Evolutionary conservation across 2,888 invertebrate species (phyloP), one percentile per base, ranked within the genome.

Genomic region (Trilocha varians): DNA sequence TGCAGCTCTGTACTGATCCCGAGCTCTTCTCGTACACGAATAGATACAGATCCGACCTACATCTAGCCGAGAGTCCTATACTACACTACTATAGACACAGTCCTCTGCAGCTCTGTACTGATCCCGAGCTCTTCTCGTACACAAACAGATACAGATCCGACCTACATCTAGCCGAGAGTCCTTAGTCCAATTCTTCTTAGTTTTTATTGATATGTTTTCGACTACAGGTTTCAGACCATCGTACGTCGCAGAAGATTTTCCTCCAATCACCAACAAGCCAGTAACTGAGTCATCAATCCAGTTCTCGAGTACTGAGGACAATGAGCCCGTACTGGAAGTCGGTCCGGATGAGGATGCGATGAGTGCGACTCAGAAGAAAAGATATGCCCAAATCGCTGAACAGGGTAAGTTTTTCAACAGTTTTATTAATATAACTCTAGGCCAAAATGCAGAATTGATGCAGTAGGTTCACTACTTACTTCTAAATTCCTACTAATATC

Each of bases 361-460:
- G 78, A 65, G 56, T 3, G 61, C 61, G 0, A 56, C 50, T 0
- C 72, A 82, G 33, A 77, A 67, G 46, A 67, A 67, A 25, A 55
- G 69, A 35, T 72, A 71, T 11, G 52, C 66, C 0, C 70, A 76
- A n/a, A 38, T 75, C 2, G 64, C 75, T 17, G 83, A 83, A 32
- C 65, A 55, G 45, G 78, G 83, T 83, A 48, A 76, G 80, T 74
- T 32, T n/a, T n/a, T n/a, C n/a, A n/a, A n/a, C n/a, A n/a, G n/a
- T n/a, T n/a, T n/a, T n/a, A n/a, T n/a, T n/a, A n/a, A n/a, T n/a
- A n/a, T n/a, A n/a, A n/a, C n/a, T n/a, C n/a, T n/a, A n/a, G n/a
- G n/a, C n/a, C n/a, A n/a, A n/a, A n/a, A n/a, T n/a, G n/a, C n/a
- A n/a, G n/a, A n/a, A n/a, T n/a, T n/a, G n/a, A n/a, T n/a, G n/a